Evolutionary conservation across 23 tunicate genomes (phyloP).

Genomic region (Styela plicata): DNA sequence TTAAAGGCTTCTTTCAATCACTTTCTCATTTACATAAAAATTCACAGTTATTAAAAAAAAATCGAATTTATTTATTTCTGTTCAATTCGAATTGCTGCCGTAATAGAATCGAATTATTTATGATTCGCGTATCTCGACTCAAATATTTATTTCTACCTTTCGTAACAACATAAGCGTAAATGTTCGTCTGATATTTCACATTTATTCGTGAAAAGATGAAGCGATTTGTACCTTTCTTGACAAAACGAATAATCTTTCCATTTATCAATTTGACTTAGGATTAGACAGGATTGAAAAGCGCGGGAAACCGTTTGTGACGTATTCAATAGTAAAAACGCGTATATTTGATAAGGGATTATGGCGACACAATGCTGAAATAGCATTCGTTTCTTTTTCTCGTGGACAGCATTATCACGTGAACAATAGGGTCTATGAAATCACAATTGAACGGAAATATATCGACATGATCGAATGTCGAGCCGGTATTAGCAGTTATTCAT

Average conservation of each 20-base stretch:
- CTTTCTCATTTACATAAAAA: no score
- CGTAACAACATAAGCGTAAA: no score
- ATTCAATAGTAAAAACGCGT: not conserved
- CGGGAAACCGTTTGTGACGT: conserved; percentile 16
- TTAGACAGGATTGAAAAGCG: not conserved
- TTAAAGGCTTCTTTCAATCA: no score
- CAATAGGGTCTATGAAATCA: not conserved
- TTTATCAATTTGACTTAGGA: not conserved
- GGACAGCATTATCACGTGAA: not conserved
- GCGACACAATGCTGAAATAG: conserved; percentile 11
- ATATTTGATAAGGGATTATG: conserved; percentile 11
- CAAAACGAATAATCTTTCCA: not conserved
- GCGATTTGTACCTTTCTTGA: no score
- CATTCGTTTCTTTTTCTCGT: not conserved
- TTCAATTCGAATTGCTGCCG: no score
- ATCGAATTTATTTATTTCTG: no score
- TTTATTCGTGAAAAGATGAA: no score
- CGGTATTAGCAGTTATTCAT: not conserved
- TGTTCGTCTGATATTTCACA: no score
- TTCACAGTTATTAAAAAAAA: no score
- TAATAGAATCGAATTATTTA: no score
- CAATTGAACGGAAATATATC: conserved; percentile 19
- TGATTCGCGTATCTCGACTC: no score
- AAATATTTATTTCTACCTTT: no score
- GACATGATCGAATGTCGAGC: conserved; percentile 15